Evolutionary conservation across 2,797 vertebrate species (phyloP), one percentile per base, ranked within the genome.

Genomic region (Tenualosa thibaudeaui): DNA sequence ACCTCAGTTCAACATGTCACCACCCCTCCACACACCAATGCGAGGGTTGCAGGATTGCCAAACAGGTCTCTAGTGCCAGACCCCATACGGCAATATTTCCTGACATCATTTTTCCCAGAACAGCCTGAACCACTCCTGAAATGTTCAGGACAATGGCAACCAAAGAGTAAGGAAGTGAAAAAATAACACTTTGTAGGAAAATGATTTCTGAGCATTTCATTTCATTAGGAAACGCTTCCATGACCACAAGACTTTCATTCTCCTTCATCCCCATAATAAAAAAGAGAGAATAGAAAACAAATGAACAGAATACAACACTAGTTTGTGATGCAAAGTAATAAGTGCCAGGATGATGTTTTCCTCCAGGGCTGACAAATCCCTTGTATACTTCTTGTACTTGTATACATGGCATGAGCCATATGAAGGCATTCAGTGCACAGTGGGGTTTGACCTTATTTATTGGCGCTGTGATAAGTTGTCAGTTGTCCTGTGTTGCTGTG

Each of bases 21-120:
- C 26, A 71, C n/a, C 58, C n/a, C n/a, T 62, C 5, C n/a, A 24
- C 58, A 62, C n/a, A 8, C 58, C 58, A 24, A 10, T 40, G 26
- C 15, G 13, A 71, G 13, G 3, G 65, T 37, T 15, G 22, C 65
- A 71, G 65, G 26, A 40, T 37, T 71, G 65, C 65, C 65, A 7
- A 62, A 62, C 8, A n/a, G 15, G 65, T 0, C 65, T 37, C 13
- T 26, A 13, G 26, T 37, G 26, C 65, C 65, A 71, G 65, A 71
- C 65, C 65, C 65, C 65, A 17, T 40, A 71, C 65, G 5, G 65
- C 65, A 15, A 71, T 12, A 68, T 71, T 71, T 12, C 65, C 65
- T 71, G 65, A 71, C 65, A 71, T 71, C 13, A 71, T 71, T 71
- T 71, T 71, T 71, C 26, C 26, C 65, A 71, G 31, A 71, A 15